Evolutionary conservation across 2,113 vertebrate genomes (phyloP).

Genomic region (Sebastes fasciatus): DNA sequence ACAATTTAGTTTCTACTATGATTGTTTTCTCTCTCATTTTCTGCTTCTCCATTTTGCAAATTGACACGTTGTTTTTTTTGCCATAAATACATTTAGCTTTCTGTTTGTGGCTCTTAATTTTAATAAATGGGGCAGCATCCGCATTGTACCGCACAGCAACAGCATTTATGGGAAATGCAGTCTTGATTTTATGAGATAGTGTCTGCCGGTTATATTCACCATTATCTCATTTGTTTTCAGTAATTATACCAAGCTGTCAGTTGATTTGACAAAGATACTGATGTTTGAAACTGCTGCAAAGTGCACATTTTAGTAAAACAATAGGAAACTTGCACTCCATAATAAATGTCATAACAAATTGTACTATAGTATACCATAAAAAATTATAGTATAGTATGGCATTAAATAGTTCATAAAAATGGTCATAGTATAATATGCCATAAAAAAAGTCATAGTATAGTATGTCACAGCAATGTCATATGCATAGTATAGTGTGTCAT

Average conservation of each 20-base stretch:
- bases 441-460: too few relatives aligned
- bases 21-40: not conserved
- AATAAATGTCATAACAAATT: not conserved
- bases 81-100: not conserved
- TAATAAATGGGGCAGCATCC: not conserved
- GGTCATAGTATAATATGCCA: too few relatives aligned
- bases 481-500: too few relatives aligned
- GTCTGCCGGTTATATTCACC: not conserved
- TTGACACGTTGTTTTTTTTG: not conserved
- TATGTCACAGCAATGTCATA: too few relatives aligned
- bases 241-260: not conserved
- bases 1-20: not conserved
- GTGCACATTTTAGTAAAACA: not conserved
- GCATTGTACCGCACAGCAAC: not conserved
- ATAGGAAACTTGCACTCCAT: not conserved
- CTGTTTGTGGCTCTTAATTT: not conserved
- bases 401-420: too few relatives aligned
- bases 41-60: not conserved
- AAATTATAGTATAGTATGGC: too few relatives aligned
- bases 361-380: not conserved
- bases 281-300: not conserved
- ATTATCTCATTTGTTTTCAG: not conserved
- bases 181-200: not conserved
- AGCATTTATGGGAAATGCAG: not conserved
- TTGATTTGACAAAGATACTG: not conserved